These are phyloP conservation scores for Styela plicata DNA, from an alignment of 23 tunicate species.

Conservation along the genomic window DNA sequence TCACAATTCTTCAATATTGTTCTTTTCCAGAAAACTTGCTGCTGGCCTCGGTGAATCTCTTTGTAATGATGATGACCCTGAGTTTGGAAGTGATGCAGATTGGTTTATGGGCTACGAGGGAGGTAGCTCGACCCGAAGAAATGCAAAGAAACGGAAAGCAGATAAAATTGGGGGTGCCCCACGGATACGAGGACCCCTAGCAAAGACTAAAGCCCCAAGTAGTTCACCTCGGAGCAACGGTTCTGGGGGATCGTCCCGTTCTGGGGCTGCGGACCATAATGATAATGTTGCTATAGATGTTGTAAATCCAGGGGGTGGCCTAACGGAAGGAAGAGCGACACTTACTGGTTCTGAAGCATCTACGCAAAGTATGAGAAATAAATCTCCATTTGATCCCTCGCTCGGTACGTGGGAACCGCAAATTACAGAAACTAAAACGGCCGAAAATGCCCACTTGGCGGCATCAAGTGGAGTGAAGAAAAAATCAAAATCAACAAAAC, in stretches of 20 bases:
- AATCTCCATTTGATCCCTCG: conserved; percentile 33
- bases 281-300: conserved; percentile 38
- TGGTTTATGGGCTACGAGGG: conserved; percentile 66
- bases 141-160: conserved; percentile 51
- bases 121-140: conserved; percentile 32
- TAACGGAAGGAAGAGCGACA: background rate
- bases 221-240: conserved; percentile 16
- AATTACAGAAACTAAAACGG: background rate
- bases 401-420: conserved; percentile 31
- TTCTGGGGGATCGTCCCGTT: conserved; percentile 8
- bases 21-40: conserved; percentile 58
- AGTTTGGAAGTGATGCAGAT: conserved; percentile 76
- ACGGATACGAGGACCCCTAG: conserved; percentile 33
- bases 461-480: conserved; percentile 33
- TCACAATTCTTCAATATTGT: background rate
- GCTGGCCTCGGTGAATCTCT: conserved; percentile 42
- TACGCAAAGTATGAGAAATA: conserved; percentile 3
- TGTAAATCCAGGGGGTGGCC: background rate
- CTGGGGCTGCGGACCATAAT: conserved; percentile 34
- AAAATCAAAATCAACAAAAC: conserved; percentile 60
- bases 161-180: conserved; percentile 44
- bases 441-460: background rate
- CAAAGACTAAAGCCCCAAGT: conserved; percentile 37
- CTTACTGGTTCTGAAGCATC: background rate
- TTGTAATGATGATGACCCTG: conserved; percentile 77